Base-by-base conservation (phyloP, 2,888 invertebrate genomes). In the Eupithecia vulgata region DNA sequence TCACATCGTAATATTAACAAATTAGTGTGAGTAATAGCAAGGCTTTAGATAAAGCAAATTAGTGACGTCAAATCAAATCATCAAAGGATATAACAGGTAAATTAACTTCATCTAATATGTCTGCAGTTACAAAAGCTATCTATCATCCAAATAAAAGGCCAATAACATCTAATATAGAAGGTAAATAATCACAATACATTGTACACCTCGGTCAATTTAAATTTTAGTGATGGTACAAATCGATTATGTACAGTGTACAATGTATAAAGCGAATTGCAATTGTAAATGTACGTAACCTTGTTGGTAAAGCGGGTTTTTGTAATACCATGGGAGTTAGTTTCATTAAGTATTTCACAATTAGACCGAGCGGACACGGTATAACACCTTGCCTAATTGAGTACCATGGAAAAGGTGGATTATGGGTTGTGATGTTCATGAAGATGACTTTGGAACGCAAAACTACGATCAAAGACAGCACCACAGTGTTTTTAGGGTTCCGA, bases 341-440 rank as follows among this genome's bases (percentile, higher is more conserved):
- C 65, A 65, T 70, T 70, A 74, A 67, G 59, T 74, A 77, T 79
- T 78, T 75, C 79, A 72, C 74, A 78, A 79, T 69, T n/a, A 37
- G 40, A 70, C 45, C 17, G 48, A 35, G 68, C 13, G 57, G 59
- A 25, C 40, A 40, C 67, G 21, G 37, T 67, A 15, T 34, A 52
- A 48, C 35, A 67, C 35, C 35, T 13, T 21, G 34, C 35, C 12
- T 67, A 12, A 67, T 65, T 21, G 40, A 10, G n/a, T 15, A n/a
- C 62, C 37, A 12, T 62, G 37, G 35, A 37, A 64, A 64, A n/a
- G 37, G 3, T 10, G 17, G 62, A n/a, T 37, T 10, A 37, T 62
- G 61, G 25, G 10, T 61, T 34, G 17, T 17, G 2, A 8, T n/a
- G 48, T 48, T 48, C 4, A 30, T 25, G 12, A 25, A 25, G 59